Evolutionary conservation across 2,888 invertebrate species (phyloP), one percentile per base, ranked within the genome.

Genomic region (Parascotia fuliginaria): DNA sequence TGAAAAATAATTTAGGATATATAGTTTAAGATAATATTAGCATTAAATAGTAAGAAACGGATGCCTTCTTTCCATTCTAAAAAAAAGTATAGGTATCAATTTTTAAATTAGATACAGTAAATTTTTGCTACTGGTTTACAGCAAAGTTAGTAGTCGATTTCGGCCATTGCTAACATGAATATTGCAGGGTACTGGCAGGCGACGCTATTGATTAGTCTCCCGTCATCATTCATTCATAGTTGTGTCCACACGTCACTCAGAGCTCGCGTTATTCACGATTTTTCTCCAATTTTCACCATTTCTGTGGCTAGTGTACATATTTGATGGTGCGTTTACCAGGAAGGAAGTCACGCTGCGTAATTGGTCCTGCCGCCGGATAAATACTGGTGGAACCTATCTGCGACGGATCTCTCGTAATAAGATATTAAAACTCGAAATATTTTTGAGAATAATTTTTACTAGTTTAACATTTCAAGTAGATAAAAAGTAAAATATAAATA

Each of bases 151-250:
- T 52, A 60, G 56, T 57, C 57, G 71, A 71, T 73, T 74, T 75
- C 73, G 66, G 62, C 77, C 75, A 78, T 81, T 81, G 81, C 69
- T 60, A 61, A 50, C 63, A 68, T 80, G 79, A 79, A 82, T 81
- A 79, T 77, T 83, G 74, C 73, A 82, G 69, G 55, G 65, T 55
- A 38, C 65, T 65, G 65, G 69, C 70, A 64, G 75, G 67, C 70
- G 72, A 59, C 60, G 60, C 74, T 79, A 81, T 81, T 81, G 81
- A 82, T 81, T 77, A 76, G 75, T 67, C 75, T 69, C 73, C 67
- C 60, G 70, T 70, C 86, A 87, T 87, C 86, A 86, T 81, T 87
- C 87, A 88, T 87, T 87, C 83, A 87, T 77, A 73, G 65, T 56
- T 69, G 65, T 65, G 80, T 77, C 75, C 77, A 75, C 75, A 72